Evolutionary conservation across 2,797 vertebrate genomes (phyloP).

Genomic region (Enteromius thamalakanensis): DNA sequence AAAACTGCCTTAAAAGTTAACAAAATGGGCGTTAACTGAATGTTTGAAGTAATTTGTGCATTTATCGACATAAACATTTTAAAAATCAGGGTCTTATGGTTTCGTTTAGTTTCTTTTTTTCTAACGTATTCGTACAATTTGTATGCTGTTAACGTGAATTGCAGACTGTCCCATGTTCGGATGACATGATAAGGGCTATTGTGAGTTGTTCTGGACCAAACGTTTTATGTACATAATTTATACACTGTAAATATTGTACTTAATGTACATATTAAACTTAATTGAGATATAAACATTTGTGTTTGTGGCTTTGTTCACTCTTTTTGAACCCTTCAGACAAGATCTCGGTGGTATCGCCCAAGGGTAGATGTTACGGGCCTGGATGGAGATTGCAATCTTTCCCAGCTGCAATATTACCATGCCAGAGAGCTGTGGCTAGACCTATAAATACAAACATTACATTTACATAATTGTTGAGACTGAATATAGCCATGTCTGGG

Average conservation of each 20-base stretch:
- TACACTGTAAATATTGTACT: constrained; percentile 87
- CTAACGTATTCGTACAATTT: constrained; percentile 47
- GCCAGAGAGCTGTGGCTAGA: constrained; percentile 78
- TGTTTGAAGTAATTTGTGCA: constrained; percentile 64
- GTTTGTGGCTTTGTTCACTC: neutral
- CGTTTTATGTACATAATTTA: constrained; percentile 77
- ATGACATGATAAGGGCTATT: constrained; percentile 83
- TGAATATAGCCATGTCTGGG: constrained; percentile 77
- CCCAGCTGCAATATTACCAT: constrained; percentile 72
- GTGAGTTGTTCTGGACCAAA: constrained; percentile 69
- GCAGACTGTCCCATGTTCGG: constrained; percentile 70
- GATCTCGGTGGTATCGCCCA: neutral
- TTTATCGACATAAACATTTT: constrained; percentile 59
- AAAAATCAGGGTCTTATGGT: constrained; percentile 69
- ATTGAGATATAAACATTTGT: constrained; percentile 59
- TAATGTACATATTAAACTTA: constrained; percentile 86
- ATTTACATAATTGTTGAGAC: constrained; percentile 79
- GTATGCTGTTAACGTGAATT: constrained; percentile 72
- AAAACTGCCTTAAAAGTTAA: constrained; percentile 70
- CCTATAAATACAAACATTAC: constrained; percentile 85
- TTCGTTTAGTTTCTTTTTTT: constrained; percentile 40
- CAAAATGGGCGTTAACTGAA: constrained; percentile 65
- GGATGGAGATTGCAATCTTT: constrained; percentile 70
- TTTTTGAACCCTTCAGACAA: neutral
- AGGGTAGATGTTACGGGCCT: constrained; percentile 51